Conservation (phyloP, 2,797 vertebrate species). For the Pterois miles region DNA sequence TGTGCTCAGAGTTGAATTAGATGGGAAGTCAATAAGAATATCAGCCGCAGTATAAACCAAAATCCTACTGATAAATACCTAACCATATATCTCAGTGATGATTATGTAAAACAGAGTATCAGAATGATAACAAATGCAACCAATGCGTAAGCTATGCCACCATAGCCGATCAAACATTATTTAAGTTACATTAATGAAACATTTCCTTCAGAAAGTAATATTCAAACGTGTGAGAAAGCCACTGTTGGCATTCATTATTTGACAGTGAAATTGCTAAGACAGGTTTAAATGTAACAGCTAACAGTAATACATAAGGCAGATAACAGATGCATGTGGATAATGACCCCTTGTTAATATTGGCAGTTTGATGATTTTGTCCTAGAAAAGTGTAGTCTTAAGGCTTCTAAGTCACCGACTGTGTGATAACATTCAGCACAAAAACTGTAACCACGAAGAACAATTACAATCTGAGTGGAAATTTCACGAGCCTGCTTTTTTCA, state of each 20-base stretch:
- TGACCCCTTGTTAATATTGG: constrained; percentile 43
- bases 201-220: constrained; percentile 19
- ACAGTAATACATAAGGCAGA: constrained; percentile 65
- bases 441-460: constrained; percentile 3
- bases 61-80: constrained; percentile 25
- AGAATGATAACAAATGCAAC: constrained; percentile 28
- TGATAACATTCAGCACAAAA: constrained; percentile 55
- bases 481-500: not conserved
- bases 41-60: constrained; percentile 15
- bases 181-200: constrained; percentile 19
- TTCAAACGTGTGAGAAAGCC: constrained; percentile 22
- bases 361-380: constrained; percentile 45
- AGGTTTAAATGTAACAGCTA: constrained; percentile 27
- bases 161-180: constrained; percentile 5
- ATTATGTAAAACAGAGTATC: constrained; percentile 30
- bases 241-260: constrained; percentile 24
- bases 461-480: constrained; percentile 9
- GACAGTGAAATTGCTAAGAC: constrained; percentile 30
- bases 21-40: not conserved
- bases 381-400: constrained; percentile 64
- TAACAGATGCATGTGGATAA: constrained; percentile 35
- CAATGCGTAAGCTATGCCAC: constrained; percentile 5
- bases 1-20: constrained; percentile 1
- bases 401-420: constrained; percentile 42
- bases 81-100: constrained; percentile 5